These are phyloP conservation scores for Drosophila azteca DNA, from an alignment of 1,140 invertebrate species.

Conservation along the genomic window DNA sequence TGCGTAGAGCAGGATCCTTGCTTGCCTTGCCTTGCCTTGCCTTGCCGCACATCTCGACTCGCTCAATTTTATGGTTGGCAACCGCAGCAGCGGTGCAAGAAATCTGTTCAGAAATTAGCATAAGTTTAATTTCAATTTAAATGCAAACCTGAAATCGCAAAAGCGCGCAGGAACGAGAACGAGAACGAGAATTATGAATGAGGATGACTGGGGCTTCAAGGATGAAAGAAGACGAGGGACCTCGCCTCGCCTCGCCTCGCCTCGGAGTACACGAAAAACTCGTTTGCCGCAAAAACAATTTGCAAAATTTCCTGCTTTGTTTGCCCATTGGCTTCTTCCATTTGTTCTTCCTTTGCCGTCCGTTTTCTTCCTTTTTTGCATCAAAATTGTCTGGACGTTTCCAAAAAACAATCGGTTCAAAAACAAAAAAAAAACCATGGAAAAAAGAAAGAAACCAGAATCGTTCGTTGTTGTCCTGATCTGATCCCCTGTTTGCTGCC, in stretches of 20 bases:
- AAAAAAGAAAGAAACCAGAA: slow-evolving; percentile 33
- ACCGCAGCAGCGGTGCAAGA: slow-evolving; percentile 49
- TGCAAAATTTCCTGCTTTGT: slow-evolving; percentile 73
- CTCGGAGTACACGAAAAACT: slow-evolving; percentile 43
- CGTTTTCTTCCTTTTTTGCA: slow-evolving; percentile 37
- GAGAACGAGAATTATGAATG: too few species aligned
- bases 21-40: too few species aligned
- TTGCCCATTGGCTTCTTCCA: not conserved
- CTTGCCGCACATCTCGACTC: slow-evolving; percentile 2
- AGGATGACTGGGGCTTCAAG: too few species aligned
- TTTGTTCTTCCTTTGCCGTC: slow-evolving; percentile 10
- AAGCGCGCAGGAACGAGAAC: not conserved
- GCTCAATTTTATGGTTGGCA: slow-evolving; percentile 79
- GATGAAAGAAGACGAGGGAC: not conserved
- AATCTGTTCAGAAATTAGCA: slow-evolving; percentile 70
- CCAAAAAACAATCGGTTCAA: slow-evolving; percentile 14
- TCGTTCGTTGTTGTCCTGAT: slow-evolving; percentile 1
- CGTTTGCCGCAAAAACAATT: slow-evolving; percentile 73
- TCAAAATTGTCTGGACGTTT: slow-evolving; percentile 51
- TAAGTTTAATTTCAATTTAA: slow-evolving; percentile 79
- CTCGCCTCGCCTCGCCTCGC: slow-evolving; percentile 8
- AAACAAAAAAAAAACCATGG: not conserved
- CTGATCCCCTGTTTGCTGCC: slow-evolving; percentile 43
- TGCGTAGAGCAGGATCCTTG: slow-evolving; percentile 20
- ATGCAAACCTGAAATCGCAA: slow-evolving; percentile 64